Base-by-base conservation (phyloP, 2,888 invertebrate genomes). In the Hoplodrina ambigua region DNA sequence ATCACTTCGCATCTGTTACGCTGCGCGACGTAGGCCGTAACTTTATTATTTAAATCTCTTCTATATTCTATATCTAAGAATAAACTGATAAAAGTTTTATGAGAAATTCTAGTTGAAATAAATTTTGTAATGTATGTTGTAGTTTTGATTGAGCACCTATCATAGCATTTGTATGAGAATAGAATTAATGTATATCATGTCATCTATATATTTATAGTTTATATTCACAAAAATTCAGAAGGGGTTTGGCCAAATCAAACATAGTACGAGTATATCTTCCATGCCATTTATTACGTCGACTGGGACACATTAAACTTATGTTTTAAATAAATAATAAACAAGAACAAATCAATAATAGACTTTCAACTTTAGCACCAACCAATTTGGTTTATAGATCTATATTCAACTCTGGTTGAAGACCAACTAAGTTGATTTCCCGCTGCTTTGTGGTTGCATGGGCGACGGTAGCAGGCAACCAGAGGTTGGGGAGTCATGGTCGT, bases 371-470 rank as follows among this genome's bases (percentile, higher is more conserved):
- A 85, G 86, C 87, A 86, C 86, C 85, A 80, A 85, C 80, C 85
- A 77, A 82, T 78, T 70, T 80, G 78, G 74, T 73, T 82, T 19
- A 58, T 58, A 80, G 65, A 79, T 76, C 54, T 71, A 61, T 62
- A 57, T 68, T 63, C 66, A 69, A 79, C 57, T 55, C 55, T 20
- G 5, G n/a, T 37, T 67, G 10, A 13, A 46, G n/a, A 60, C 50
- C 57, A 64, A 58, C 80, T 89, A 91, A 65, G 86, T 77, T 57
- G 86, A 83, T 73, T 92, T 92, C 44, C 72, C 79, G 69, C 88
- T 91, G 58, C 83, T 93, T 70, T 94, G 94, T 3, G 97, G 97
- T 83, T 95, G 95, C n/a, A 97, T 83, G 0, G 97, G 97, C 0
- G 97, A 96, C 0, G 97, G 97, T 53, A 97, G 86, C 0, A 96